Evolutionary conservation across 2,888 invertebrate species (phyloP), one percentile per base, ranked within the genome.

Genomic region (Ernsta delagoae): DNA sequence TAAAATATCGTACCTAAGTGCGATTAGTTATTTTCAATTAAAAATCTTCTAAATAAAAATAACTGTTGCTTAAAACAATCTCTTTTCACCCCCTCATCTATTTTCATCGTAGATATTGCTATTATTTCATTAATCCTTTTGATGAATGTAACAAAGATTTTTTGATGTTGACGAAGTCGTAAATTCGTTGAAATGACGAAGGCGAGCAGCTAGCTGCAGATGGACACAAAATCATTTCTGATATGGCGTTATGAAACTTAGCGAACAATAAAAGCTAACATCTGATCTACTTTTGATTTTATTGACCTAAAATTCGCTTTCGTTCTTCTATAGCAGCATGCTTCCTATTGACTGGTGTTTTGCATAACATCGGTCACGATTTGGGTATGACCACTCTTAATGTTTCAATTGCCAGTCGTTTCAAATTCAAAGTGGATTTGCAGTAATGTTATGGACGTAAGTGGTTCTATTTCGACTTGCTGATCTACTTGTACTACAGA

Each of bases 301-400:
- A 80, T 77, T 77, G n/a, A 11, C 39, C 79, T 79, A 72, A 75
- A 76, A 76, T 78, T 76, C 78, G 76, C 78, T 86, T 84, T 84
- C 76, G 73, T 71, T 53, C 63, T 56, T 73, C 80, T 76, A 83
- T 80, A 78, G 70, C 73, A 74, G 77, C 79, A 74, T 78, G 83
- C 85, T 86, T 88, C 86, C 85, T 85, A 80, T 85, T 84, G 74
- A 79, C 77, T 81, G 77, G 79, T 76, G 77, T 83, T 92, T 92
- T 89, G 89, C 92, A 91, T 90, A 90, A 89, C 78, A 72, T 72
- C 77, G 74, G 83, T 89, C 91, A 91, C 92, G 92, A 91, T 75
- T 79, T 74, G 70, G 70, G 75, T 81, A 81, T 82, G 78, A 77
- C 77, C 75, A 79, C 78, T 79, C 80, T 83, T 81, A 88, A 87